Conservation (phyloP, 2,797 vertebrate genomes). For the Sebastes kiyomatsui region DNA sequence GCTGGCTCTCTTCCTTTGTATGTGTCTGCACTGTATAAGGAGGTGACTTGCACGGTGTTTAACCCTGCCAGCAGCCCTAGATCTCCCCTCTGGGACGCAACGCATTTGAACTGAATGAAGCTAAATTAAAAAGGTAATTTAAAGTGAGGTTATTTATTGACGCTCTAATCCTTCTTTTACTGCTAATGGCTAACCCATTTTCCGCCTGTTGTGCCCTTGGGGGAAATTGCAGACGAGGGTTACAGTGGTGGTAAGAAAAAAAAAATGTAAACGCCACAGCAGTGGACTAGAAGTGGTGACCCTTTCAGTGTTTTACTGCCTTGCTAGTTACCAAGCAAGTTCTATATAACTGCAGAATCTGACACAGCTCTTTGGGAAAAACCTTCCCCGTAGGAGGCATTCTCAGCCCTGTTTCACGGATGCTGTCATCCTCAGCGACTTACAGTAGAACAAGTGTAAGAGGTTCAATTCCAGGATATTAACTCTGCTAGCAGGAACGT, state of each 20-base stretch:
- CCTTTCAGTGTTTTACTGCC: constrained; percentile 27
- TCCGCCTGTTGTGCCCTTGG: not conserved
- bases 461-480: not conserved
- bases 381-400: not conserved
- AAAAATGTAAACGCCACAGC: constrained; percentile 11
- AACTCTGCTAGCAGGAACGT: not conserved
- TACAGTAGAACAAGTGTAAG: not conserved
- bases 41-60: not conserved
- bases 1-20: not conserved
- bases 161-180: constrained; percentile 1
- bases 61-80: not conserved
- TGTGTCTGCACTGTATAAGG: not conserved
- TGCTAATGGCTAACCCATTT: constrained; percentile 23
- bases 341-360: constrained; percentile 18
- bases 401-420: not conserved
- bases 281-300: constrained; percentile 19
- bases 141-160: constrained; percentile 31
- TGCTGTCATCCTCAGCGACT: not conserved
- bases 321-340: constrained; percentile 2
- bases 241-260: not conserved
- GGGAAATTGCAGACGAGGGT: not conserved
- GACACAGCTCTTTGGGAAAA: constrained; percentile 23
- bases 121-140: constrained; percentile 26
- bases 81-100: not conserved
- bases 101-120: constrained; percentile 14